These are phyloP conservation scores for Lipophrys pholis DNA, from an alignment of 2,113 vertebrate species.

Conservation along the genomic window DNA sequence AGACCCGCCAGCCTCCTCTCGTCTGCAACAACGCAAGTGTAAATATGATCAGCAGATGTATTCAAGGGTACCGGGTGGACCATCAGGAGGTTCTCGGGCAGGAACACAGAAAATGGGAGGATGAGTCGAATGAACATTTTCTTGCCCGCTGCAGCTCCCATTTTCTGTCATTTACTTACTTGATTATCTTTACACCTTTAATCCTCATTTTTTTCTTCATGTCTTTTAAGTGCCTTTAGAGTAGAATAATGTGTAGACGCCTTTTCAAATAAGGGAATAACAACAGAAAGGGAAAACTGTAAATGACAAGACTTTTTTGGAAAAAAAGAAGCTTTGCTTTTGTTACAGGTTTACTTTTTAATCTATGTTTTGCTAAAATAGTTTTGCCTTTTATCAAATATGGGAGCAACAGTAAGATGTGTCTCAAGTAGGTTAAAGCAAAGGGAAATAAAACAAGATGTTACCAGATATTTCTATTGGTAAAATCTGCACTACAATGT, in stretches of 20 bases:
- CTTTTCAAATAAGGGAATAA: constrained; percentile 76
- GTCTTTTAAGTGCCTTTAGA: constrained; percentile 94
- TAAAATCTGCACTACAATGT: constrained; percentile 43
- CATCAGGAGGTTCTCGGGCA: constrained; percentile 59
- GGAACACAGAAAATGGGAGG: constrained; percentile 51
- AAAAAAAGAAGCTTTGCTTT: constrained; percentile 36
- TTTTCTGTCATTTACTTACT: constrained; percentile 68
- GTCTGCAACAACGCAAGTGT: constrained; percentile 18
- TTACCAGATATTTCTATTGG: background rate
- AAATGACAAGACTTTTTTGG: constrained; percentile 38
- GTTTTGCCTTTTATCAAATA: constrained; percentile 62
- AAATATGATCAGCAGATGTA: constrained; percentile 38
- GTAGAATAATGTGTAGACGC: constrained; percentile 78
- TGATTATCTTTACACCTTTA: constrained; percentile 78
- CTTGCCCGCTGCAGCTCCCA: constrained; percentile 55
- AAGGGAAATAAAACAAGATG: constrained; percentile 17
- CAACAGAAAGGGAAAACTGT: constrained; percentile 73
- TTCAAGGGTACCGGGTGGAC: constrained; percentile 73
- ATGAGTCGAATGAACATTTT: constrained; percentile 47
- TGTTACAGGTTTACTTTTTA: constrained; percentile 59
- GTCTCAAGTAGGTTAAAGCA: background rate
- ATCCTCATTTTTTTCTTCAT: constrained; percentile 72
- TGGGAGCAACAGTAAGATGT: constrained; percentile 36
- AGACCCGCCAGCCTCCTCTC: constrained; percentile 16
- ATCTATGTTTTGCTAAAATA: constrained; percentile 53